These are phyloP conservation scores for Apolygus lucorum DNA, from an alignment of 1,140 invertebrate species.

Conservation along the genomic window DNA sequence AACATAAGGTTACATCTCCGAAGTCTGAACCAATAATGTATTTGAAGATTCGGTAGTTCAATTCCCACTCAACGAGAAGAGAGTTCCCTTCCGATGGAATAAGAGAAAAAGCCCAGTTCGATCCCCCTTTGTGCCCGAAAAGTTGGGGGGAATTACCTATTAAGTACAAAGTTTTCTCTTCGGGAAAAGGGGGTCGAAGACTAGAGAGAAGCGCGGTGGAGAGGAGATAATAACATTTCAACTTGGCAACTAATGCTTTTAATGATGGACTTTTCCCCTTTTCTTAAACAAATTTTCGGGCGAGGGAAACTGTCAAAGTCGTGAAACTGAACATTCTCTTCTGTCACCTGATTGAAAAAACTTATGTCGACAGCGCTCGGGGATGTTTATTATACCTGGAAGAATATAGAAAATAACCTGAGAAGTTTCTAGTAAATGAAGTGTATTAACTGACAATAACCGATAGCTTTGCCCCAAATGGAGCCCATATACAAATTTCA, in stretches of 20 bases:
- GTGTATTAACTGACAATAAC: too few species aligned
- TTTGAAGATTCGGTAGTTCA: background rate
- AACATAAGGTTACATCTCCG: too few species aligned
- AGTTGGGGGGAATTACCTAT: background rate
- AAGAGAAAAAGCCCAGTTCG: background rate
- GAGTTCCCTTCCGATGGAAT: background rate
- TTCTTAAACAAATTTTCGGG: background rate
- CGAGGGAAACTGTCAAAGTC: too few species aligned
- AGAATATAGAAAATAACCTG: too few species aligned
- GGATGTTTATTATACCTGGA: too few species aligned
- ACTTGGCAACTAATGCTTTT: background rate
- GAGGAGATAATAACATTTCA: background rate
- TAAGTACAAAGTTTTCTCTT: background rate
- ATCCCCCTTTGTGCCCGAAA: background rate
- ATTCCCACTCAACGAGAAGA: background rate
- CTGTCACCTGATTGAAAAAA: too few species aligned
- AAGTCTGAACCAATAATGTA: background rate
- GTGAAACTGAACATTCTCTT: too few species aligned
- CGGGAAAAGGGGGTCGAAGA: background rate
- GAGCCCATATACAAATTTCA: too few species aligned
- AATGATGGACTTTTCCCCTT: background rate
- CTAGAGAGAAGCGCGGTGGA: background rate
- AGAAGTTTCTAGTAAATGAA: too few species aligned
- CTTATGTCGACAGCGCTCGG: too few species aligned
- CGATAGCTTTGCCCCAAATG: too few species aligned